Evolutionary conservation across 2,797 vertebrate species (phyloP), one percentile per base, ranked within the genome.

Genomic region (Nannoperca obscura): DNA sequence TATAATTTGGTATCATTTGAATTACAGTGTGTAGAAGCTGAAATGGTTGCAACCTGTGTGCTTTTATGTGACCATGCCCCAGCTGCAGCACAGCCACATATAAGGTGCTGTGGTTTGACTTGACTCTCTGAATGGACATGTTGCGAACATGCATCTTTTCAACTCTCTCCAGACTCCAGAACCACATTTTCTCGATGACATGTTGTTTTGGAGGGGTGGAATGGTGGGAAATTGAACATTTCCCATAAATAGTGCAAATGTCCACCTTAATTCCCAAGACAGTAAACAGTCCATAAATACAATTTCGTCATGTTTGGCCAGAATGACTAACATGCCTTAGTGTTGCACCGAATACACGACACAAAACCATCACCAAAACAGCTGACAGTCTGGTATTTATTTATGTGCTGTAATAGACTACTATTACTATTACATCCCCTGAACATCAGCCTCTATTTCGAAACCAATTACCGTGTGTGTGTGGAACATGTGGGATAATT

Each of bases 101-200:
- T 85, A 71, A 88, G 77, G 62, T 81, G 76, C 80, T 91, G 90
- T 75, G 93, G 92, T 91, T 88, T 90, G 88, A 91, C 86, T 86
- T 82, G 84, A 65, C 66, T 86, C 73, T 92, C 73, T 81, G 70
- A 69, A 74, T 72, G 86, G 87, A 93, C 89, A 90, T 81, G 32
- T 90, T 20, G 24, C 69, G 60, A n/a, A 34, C 64, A 40, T 38
- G 40, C 27, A 65, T 88, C 83, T 79, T 84, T 89, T 85, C 47
- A 86, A 81, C 76, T 88, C 74, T 68, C 66, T 88, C 89, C 80
- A 89, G 82, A 64, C 79, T 77, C 22, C 65, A 81, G 71, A 88
- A 93, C 92, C 92, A 83, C 90, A 93, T 74, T 49, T 84, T 42
- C 75, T 70, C 90, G 84, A 92, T 93, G 82, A 90, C 84, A 87